These are phyloP conservation scores for Propithecus perrieri DNA, from an alignment of 2,797 vertebrate species.

Conservation along the genomic window DNA sequence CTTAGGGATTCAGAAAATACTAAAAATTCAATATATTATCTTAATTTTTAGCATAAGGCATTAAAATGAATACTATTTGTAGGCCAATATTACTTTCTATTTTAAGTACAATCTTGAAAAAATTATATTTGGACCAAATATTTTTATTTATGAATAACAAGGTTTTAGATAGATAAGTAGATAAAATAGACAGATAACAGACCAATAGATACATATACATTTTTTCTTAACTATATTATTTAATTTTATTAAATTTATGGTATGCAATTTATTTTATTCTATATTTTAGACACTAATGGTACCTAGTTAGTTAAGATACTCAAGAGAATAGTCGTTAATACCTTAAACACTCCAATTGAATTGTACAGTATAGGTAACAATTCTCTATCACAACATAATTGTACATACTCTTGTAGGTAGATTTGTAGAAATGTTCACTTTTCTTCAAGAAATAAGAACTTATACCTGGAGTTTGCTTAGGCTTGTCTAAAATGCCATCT, in stretches of 20 bases:
- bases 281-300: neutral
- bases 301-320: neutral
- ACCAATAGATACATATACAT: too few relatives aligned
- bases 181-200: neutral
- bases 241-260: neutral
- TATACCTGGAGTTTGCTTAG: neutral
- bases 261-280: neutral
- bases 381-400: neutral
- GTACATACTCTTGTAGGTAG: neutral
- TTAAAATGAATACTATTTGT: conserved; percentile 69
- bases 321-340: neutral
- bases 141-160: conserved; percentile 31
- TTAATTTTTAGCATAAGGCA: neutral
- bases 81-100: conserved; percentile 65
- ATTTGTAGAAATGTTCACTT: neutral
- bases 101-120: conserved; percentile 70
- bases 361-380: neutral
- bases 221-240: neutral
- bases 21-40: neutral
- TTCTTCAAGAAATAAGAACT: neutral
- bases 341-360: neutral
- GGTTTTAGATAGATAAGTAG: neutral
- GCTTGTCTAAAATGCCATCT: neutral
- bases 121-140: conserved; percentile 67
- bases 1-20: neutral